Conservation (phyloP, 2,888 invertebrate genomes). For the Lithodes maja region DNA sequence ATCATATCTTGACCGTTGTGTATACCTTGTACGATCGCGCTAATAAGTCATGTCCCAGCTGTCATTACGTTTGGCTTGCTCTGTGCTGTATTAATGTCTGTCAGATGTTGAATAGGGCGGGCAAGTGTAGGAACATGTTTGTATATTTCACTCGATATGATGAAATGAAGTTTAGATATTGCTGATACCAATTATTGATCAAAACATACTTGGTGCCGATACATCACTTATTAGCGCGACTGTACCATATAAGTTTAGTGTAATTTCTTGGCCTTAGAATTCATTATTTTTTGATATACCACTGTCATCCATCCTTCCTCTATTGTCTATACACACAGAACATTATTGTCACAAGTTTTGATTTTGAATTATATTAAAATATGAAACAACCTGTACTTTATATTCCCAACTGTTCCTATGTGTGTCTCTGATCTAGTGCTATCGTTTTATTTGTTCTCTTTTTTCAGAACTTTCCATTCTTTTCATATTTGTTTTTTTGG, state of each 20-base stretch:
- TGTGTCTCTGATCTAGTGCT: conserved; percentile 10
- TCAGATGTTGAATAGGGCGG: too few species aligned
- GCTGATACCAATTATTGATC: too few species aligned
- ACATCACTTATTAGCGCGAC: too few species aligned
- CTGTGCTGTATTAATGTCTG: too few species aligned
- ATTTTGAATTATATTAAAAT: conserved; percentile 63
- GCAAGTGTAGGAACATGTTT: too few species aligned
- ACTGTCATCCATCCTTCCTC: conserved; percentile 52
- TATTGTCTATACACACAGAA: conserved; percentile 59
- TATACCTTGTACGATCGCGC: conserved; percentile 15
- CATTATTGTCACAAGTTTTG: conserved; percentile 64
- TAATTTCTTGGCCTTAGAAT: conserved; percentile 64
- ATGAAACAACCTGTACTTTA: conserved; percentile 55
- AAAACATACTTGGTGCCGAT: too few species aligned
- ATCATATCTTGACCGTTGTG: conserved; percentile 61
- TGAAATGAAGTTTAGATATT: too few species aligned
- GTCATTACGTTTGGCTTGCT: too few species aligned
- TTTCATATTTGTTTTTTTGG: neutral
- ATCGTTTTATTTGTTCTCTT: neutral
- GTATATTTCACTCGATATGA: too few species aligned
- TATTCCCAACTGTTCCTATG: conserved; percentile 30
- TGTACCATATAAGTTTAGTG: conserved; percentile 51
- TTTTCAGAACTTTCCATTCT: neutral
- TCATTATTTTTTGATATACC: conserved; percentile 64
- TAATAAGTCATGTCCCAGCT: too few species aligned